Evolutionary conservation across 2,113 vertebrate species (phyloP), one percentile per base, ranked within the genome.

Genomic region (Salvelinus namaycush): DNA sequence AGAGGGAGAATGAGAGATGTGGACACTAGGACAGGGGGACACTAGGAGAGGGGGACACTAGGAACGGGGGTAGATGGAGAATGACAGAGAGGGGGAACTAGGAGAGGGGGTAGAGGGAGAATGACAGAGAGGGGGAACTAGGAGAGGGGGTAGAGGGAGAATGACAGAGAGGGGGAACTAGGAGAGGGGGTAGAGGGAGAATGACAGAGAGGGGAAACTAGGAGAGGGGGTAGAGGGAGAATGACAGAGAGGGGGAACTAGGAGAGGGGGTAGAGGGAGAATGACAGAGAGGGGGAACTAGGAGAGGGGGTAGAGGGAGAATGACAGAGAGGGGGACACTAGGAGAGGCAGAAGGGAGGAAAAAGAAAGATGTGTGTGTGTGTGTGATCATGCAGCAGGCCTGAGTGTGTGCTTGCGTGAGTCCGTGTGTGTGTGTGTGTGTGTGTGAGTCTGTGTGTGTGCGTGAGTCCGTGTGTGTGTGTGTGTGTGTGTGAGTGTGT

Each of bases 81-180:
- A 18, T 39, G 60, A 80, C 65, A 68, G 72, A 68, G 72, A 73
- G 4, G 18, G 31, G 81, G 82, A 22, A 54, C 51, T 59, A 69
- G 4, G n/a, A 62, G 72, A 74, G 64, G 24, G 29, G 29, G 4
- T 31, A 31, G 29, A 5, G 29, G 29, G 29, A 31, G 29, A 31
- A 0, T 29, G 29, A 5, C 0, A 31, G 4, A 31, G 0, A n/a
- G n/a, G 29, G 29, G 29, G 29, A 1, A 34, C 31, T 34, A 34
- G 6, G 0, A 34, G 31, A 34, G 5, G 31, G 0, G 5, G 5
- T 34, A 34, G 5, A 34, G 0, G 31, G 31, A 34, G 31, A 34
- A 7, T 34, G 31, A 34, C 0, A 34, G 31, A 34, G 31, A 34
- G 5, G 5, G 5, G 5, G 26, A 20, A 1, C 24, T 3, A 20